Evolutionary conservation across 2,113 vertebrate genomes (phyloP).

Genomic region (Hucho hucho): DNA sequence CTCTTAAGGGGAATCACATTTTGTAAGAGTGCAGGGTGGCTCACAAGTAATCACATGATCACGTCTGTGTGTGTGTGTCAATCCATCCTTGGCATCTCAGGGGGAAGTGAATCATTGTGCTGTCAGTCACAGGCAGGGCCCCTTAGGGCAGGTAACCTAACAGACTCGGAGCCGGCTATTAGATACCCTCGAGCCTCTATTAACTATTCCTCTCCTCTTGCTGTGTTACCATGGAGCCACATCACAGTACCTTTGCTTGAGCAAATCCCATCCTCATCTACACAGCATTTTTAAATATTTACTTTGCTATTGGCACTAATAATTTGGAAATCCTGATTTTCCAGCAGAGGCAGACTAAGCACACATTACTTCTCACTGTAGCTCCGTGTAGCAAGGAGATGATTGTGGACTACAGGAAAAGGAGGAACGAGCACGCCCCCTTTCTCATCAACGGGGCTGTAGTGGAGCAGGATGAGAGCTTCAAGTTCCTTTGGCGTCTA

Average conservation of each 20-base stretch:
- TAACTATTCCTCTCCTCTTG: conserved; percentile 4
- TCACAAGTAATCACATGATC: background rate
- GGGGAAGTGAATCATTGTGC: background rate
- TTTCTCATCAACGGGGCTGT: too few species aligned
- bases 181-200: conserved; percentile 19
- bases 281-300: background rate
- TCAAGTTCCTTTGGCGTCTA: too few species aligned
- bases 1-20: background rate
- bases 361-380: conserved; percentile 34
- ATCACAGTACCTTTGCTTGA: background rate
- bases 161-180: conserved; percentile 7
- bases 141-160: conserved; percentile 3
- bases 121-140: conserved; percentile 8
- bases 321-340: conserved; percentile 39
- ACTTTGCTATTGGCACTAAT: conserved; percentile 22
- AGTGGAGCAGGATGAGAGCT: too few species aligned
- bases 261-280: background rate
- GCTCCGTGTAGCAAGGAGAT: background rate
- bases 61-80: conserved; percentile 3
- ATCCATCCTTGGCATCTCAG: background rate
- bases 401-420: too few species aligned
- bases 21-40: background rate
- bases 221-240: background rate
- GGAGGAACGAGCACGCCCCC: too few species aligned
- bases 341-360: conserved; percentile 19